These are phyloP conservation scores for Capreolus pygargus DNA, from an alignment of 2,113 vertebrate species.

Conservation along the genomic window DNA sequence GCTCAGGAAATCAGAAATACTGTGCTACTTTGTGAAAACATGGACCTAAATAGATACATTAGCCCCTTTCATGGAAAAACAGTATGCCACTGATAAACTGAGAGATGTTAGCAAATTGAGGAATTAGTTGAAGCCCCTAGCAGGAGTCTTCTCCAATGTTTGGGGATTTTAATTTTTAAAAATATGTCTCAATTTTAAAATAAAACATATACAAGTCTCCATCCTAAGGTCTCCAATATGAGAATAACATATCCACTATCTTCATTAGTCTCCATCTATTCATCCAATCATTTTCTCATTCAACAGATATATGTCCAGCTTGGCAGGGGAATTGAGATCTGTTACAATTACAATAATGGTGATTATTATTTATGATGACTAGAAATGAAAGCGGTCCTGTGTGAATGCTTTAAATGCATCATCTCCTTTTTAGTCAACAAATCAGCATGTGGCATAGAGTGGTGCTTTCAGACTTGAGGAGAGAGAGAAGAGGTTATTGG, in stretches of 20 bases:
- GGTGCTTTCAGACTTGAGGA: neutral
- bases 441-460: neutral
- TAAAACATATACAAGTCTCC: neutral
- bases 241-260: neutral
- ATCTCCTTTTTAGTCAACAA: neutral
- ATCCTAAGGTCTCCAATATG: neutral
- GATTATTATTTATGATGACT: constrained; percentile 23
- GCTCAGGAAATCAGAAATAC: neutral
- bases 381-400: neutral
- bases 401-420: neutral
- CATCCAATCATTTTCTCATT: neutral
- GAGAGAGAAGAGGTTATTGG: neutral
- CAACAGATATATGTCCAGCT: neutral
- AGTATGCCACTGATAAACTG: neutral
- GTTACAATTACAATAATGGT: neutral
- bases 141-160: neutral
- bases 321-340: neutral
- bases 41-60: neutral
- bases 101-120: neutral
- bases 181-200: neutral
- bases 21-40: neutral
- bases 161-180: neutral
- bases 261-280: neutral
- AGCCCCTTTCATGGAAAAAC: neutral
- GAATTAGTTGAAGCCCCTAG: neutral